These are phyloP conservation scores for Ahaetulla prasina DNA, from an alignment of 2,113 vertebrate species.

Conservation along the genomic window DNA sequence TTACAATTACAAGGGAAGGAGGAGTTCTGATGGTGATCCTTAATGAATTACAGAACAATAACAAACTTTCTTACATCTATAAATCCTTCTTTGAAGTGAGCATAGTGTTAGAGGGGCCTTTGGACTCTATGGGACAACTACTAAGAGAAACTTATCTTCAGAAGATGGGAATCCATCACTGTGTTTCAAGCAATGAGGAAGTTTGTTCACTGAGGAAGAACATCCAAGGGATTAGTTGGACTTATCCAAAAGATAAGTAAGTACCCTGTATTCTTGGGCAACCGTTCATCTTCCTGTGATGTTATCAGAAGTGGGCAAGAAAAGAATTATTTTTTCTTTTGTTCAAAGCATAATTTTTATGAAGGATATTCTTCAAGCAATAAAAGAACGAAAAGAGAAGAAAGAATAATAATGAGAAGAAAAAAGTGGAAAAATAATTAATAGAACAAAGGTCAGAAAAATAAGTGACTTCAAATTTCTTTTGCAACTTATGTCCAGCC, in stretches of 20 bases:
- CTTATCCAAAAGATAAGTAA: neutral
- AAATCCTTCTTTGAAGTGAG: neutral
- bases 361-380: neutral
- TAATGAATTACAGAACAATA: slow-evolving; percentile 1
- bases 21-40: neutral
- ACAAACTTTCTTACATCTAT: neutral
- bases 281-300: neutral
- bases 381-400: neutral
- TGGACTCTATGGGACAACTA: neutral
- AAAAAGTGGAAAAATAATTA: neutral
- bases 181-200: neutral
- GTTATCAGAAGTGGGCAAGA: neutral
- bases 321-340: neutral
- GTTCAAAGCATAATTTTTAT: neutral
- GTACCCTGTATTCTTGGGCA: neutral
- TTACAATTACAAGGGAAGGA: neutral
- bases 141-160: neutral
- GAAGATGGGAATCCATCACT: neutral
- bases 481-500: neutral
- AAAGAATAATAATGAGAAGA: neutral
- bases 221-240: neutral
- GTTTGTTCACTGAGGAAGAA: neutral
- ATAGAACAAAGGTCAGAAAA: neutral
- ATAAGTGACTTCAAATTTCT: neutral
- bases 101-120: neutral